Evolutionary conservation across 2,797 vertebrate species (phyloP).

Genomic region (Coregonus ussuriensis): DNA sequence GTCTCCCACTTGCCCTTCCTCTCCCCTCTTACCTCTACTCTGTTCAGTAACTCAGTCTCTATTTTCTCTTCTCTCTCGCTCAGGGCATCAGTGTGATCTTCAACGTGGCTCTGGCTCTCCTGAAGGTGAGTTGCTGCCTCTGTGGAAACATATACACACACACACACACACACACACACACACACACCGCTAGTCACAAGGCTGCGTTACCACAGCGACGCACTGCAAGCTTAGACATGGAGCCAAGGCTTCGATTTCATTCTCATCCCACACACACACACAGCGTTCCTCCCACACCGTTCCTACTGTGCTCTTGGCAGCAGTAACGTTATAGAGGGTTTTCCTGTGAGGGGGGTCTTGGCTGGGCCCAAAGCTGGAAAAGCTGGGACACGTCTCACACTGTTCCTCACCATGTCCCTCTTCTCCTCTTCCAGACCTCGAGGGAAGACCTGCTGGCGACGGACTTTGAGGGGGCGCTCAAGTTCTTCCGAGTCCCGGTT

Average conservation of each 20-base stretch:
- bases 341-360: conserved; percentile 9
- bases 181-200: neutral
- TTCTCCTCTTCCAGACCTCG: conserved; percentile 81
- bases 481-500: conserved; percentile 97
- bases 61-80: conserved; percentile 29
- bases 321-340: conserved; percentile 2
- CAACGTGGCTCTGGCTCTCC: conserved; percentile 93
- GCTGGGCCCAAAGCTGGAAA: neutral
- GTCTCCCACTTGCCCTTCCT: neutral
- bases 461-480: conserved; percentile 96
- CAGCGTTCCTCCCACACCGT: neutral
- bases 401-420: too few species aligned
- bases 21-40: neutral
- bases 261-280: conserved; percentile 6
- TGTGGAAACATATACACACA: neutral
- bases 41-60: neutral
- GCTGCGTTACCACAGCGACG: conserved; percentile 33
- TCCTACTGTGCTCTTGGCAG: conserved; percentile 3
- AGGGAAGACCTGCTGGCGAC: conserved; percentile 95
- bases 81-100: conserved; percentile 99
- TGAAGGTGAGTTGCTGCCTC: conserved; percentile 83
- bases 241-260: neutral
- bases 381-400: neutral
- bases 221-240: conserved; percentile 6
- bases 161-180: neutral